Evolutionary conservation across 2,888 invertebrate genomes (phyloP).

Genomic region (Ophioninae sp.): DNA sequence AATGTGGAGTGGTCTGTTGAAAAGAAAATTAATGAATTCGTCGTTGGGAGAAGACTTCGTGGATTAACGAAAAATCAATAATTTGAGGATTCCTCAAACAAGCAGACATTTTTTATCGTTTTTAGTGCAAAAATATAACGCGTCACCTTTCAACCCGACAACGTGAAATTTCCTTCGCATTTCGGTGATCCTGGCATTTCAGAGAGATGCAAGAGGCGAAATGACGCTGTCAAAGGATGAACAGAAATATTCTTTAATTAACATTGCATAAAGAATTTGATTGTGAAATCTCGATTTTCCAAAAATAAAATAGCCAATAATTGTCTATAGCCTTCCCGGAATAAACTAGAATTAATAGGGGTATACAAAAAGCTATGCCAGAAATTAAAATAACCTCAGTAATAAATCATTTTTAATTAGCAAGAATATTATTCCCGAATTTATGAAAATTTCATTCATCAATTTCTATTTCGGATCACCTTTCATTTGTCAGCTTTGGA

Average conservation of each 20-base stretch:
- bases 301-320: neutral
- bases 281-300: neutral
- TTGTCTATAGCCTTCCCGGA: neutral
- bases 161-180: neutral
- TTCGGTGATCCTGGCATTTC: constrained; percentile 13
- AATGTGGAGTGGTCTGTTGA: too few species aligned
- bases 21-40: neutral
- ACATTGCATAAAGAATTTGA: constrained; percentile 3
- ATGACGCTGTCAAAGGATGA: neutral
- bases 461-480: too few species aligned
- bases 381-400: too few species aligned
- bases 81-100: neutral
- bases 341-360: neutral
- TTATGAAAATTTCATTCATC: too few species aligned
- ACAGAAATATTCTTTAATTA: constrained; percentile 3
- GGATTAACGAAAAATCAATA: neutral
- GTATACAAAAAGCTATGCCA: too few species aligned
- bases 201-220: neutral
- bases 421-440: too few species aligned
- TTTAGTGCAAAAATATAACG: neutral
- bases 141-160: neutral
- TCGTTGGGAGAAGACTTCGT: neutral
- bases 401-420: too few species aligned
- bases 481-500: too few species aligned
- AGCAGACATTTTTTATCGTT: neutral